Percentiles rank a stretch among this genome's conserved stretches.
These are phyloP conservation scores for Diplazon laetatorius DNA, from an alignment of 2,888 invertebrate genomes.

Conservation along the genomic window DNA sequence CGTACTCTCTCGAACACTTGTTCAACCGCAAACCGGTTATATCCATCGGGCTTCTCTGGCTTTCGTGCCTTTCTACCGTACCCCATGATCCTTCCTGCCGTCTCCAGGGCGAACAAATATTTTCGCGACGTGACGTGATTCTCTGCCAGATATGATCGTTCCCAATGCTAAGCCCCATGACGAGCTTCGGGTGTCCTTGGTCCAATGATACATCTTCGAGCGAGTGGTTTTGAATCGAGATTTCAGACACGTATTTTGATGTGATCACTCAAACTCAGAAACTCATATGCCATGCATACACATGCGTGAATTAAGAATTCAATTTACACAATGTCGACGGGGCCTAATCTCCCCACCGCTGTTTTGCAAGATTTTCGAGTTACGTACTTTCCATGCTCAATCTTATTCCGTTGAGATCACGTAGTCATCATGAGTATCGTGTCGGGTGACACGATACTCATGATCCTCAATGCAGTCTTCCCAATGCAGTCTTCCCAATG, in stretches of 20 bases:
- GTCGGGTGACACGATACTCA: too few species aligned
- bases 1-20: slow-evolving; percentile 25
- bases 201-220: slow-evolving; percentile 3
- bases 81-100: slow-evolving; percentile 35
- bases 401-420: too few species aligned
- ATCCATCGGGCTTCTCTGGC: slow-evolving; percentile 10
- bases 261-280: too few species aligned
- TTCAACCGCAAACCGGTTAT: slow-evolving; percentile 51
- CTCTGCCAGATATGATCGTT: slow-evolving; percentile 21
- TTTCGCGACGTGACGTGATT: slow-evolving; percentile 45
- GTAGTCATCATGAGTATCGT: too few species aligned
- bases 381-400: too few species aligned
- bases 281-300: too few species aligned
- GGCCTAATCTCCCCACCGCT: too few species aligned
- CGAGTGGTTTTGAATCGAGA: not conserved
- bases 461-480: too few species aligned
- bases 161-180: slow-evolving; percentile 13
- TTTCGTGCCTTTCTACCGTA: not conserved
- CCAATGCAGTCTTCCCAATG: too few species aligned
- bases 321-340: too few species aligned
- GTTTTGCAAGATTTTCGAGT: too few species aligned
- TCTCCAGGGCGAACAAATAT: slow-evolving; percentile 45
- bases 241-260: not conserved
- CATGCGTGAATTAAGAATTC: too few species aligned
- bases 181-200: not conserved